phyloP scores from a whole-genome alignment of 1,140 invertebrate species.

The Gonioctena quinquepunctata region DNA sequence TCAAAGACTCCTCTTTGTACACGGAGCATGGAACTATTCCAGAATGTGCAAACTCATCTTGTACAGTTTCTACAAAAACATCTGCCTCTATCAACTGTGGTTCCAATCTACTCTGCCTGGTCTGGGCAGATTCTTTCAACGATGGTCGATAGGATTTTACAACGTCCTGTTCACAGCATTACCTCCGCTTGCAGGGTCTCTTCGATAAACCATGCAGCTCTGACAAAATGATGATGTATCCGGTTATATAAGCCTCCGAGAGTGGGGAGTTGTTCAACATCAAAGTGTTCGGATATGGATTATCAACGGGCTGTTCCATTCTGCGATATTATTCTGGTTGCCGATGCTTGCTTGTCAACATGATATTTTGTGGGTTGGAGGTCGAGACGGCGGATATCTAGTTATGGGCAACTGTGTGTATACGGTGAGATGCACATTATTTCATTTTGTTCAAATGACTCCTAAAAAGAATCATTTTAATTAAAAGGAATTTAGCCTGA shows the following conservation, averaged over 20 bases:
- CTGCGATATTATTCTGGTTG: slow-evolving; percentile 92
- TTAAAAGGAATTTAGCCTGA: no score
- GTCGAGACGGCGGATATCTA: slow-evolving; percentile 90
- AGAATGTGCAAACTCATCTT: slow-evolving; percentile 97
- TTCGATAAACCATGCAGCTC: slow-evolving; percentile 95
- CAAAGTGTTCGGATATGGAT: slow-evolving; percentile 96
- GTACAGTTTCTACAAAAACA: slow-evolving; percentile 99
- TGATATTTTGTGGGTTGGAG: slow-evolving; percentile 85
- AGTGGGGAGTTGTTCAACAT: slow-evolving; percentile 78
- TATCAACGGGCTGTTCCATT: slow-evolving; percentile 90
- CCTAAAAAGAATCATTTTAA: no score
- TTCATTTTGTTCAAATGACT: no score
- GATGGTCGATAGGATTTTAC: slow-evolving; percentile 96
- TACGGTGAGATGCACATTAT: no score
- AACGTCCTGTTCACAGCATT: slow-evolving; percentile 97
- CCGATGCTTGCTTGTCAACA: slow-evolving; percentile 74
- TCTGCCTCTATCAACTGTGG: slow-evolving; percentile 98
- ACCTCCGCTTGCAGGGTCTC: slow-evolving; percentile 88
- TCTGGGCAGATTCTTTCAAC: slow-evolving; percentile 96
- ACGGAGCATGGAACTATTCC: slow-evolving; percentile 98
- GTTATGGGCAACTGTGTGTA: slow-evolving; percentile 96
- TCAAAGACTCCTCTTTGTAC: slow-evolving; percentile 88
- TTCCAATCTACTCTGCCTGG: slow-evolving; percentile 99
- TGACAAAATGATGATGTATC: slow-evolving; percentile 89
- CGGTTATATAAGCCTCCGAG: slow-evolving; percentile 88